Base-by-base conservation (phyloP, 2,113 vertebrate species). In the Coptodon rendalli region DNA sequence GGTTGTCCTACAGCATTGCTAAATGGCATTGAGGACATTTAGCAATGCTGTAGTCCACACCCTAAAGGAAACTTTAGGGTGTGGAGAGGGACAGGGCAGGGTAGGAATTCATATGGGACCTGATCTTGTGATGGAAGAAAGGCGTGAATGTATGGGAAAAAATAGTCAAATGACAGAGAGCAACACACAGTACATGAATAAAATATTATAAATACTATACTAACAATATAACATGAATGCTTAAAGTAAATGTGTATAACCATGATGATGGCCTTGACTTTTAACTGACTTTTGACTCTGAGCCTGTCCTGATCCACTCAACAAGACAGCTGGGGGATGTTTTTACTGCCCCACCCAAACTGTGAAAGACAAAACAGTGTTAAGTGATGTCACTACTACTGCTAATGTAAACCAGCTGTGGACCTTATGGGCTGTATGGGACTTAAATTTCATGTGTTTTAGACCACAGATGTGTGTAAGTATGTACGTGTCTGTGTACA, bases 351-450 rank as follows among this genome's bases (percentile, higher is more conserved):
- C 82, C 93, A 92, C 94, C 94, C 94, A 85, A 73, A 84, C 76
- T 31, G 61, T 54, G 78, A 87, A 91, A 89, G 86, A 93, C 87
- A 89, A 92, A 94, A 93, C 92, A 82, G 89, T 81, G 78, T 53
- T 80, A 90, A 80, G 93, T 96, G 94, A 96, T 94, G 94, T 96
- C 95, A 96, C 94, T 85, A 89, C 86, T 90, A 84, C 87, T 9
- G 87, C 92, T 95, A 57, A 96, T 95, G 57, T 24, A 93, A 94
- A 94, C 94, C 96, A 96, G 94, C 95, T 96, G 96, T 92, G 92
- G 83, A 84, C 52, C 90, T 91, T 91, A 91, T 86, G 88, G 83
- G 56, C 85, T 81, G 85, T 45, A 38, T 29, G 81, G 86, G 82
- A 87, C 91, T 93, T 80, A 81, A 56, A 91, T 85, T 85, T 71